Percentiles rank a stretch among this genome's conserved stretches.
phyloP scores from a whole-genome alignment of 2,888 invertebrate species.

The Microctonus brassicae region DNA sequence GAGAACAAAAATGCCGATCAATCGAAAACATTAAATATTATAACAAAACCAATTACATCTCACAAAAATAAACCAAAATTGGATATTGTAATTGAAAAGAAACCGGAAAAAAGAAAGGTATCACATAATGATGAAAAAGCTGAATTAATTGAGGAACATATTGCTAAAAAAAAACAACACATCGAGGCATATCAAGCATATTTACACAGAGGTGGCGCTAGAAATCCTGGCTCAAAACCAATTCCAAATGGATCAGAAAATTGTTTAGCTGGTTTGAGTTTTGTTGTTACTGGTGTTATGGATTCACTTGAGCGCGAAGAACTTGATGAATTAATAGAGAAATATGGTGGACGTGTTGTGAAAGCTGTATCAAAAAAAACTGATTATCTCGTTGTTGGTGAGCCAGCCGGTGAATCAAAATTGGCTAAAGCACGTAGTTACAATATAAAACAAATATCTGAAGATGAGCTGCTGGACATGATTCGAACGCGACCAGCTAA shows the following conservation, averaged over 20 bases:
- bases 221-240: conserved; percentile 85
- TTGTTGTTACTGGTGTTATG: conserved; percentile 87
- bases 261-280: conserved; percentile 80
- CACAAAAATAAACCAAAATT: conserved; percentile 5
- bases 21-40: not conserved
- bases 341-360: conserved; percentile 86
- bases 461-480: conserved; percentile 86
- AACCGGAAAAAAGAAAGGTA: conserved; percentile 35
- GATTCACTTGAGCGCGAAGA: conserved; percentile 91
- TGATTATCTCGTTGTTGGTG: conserved; percentile 86
- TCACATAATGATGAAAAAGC: conserved; percentile 46
- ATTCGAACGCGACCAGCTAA: conserved; percentile 75
- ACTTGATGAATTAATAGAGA: conserved; percentile 79
- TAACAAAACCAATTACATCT: conserved; percentile 6
- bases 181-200: conserved; percentile 81
- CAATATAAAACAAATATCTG: conserved; percentile 81
- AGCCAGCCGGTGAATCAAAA: conserved; percentile 89
- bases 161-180: conserved; percentile 77
- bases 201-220: conserved; percentile 83
- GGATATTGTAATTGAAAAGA: conserved; percentile 44
- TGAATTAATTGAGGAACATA: conserved; percentile 77
- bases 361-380: conserved; percentile 83
- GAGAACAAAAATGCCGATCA: conserved; percentile 26
- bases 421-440: conserved; percentile 77
- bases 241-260: conserved; percentile 84